Conservation (phyloP, 2,888 invertebrate species). For the Dilophus febrilis region DNA sequence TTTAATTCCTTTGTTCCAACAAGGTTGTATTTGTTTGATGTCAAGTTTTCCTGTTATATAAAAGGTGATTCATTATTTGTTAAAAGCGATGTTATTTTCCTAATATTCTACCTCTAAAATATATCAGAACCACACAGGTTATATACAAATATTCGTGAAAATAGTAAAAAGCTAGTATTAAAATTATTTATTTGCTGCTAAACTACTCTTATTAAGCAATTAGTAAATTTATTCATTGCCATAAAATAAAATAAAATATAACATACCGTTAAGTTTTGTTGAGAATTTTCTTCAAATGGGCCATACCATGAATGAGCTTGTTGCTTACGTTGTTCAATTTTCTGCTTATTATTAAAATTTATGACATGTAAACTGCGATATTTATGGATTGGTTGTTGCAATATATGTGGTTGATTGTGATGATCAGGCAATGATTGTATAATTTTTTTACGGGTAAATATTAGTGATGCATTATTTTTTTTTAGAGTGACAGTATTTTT, state of each 20-base stretch:
- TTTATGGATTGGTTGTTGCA: background rate
- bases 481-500: slow-evolving; percentile 9
- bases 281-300: slow-evolving; percentile 30
- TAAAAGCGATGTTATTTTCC: too few relatives aligned
- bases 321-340: slow-evolving; percentile 19
- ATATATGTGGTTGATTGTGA: too few relatives aligned
- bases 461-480: slow-evolving; percentile 27
- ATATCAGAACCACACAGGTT: too few relatives aligned
- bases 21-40: background rate
- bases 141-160: too few relatives aligned
- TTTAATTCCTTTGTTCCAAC: slow-evolving; percentile 9
- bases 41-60: background rate
- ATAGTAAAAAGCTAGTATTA: too few relatives aligned
- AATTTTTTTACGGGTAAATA: slow-evolving; percentile 27
- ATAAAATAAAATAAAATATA: background rate
- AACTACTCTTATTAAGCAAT: too few relatives aligned
- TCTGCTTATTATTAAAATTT: background rate
- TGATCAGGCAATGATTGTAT: slow-evolving; percentile 5
- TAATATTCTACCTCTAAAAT: too few relatives aligned
- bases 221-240: too few relatives aligned
- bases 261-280: slow-evolving; percentile 29
- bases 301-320: slow-evolving; percentile 31
- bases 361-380: background rate
- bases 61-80: too few relatives aligned
- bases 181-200: too few relatives aligned